phyloP scores from a whole-genome alignment of 2,888 invertebrate species.

The Epsilonema sp. region DNA sequence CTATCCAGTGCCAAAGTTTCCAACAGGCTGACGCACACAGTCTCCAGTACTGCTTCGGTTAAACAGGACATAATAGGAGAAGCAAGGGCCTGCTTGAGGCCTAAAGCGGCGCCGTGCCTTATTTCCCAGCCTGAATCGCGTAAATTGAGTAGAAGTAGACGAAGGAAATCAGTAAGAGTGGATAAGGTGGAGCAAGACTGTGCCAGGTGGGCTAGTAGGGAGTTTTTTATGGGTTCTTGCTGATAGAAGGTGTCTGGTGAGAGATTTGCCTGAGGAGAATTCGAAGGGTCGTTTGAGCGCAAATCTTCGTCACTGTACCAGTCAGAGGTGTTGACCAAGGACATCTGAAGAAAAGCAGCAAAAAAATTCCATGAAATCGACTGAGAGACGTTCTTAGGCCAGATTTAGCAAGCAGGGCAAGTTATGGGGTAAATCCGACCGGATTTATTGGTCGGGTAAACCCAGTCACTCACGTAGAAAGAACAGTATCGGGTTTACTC shows the following conservation, averaged over 20 bases:
- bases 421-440: no score
- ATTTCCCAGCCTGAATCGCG: background rate
- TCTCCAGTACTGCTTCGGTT: background rate
- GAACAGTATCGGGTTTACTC: no score
- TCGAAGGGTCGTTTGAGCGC: background rate
- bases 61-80: no score
- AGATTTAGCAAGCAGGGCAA: no score
- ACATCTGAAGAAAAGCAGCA: no score
- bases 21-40: constrained; percentile 37
- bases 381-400: no score
- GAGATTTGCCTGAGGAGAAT: background rate
- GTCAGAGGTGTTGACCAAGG: background rate
- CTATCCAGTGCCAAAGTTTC: constrained; percentile 78
- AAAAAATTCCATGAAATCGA: no score
- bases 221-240: no score
- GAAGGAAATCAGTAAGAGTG: background rate
- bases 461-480: no score
- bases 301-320: background rate
- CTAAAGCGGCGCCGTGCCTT: constrained; percentile 2
- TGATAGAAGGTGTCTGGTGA: background rate
- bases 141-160: background rate
- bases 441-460: no score
- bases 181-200: background rate
- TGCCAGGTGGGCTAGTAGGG: background rate
- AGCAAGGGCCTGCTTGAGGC: background rate